phyloP scores from a whole-genome alignment of 2,797 vertebrate species.

The Halcyon badia region DNA sequence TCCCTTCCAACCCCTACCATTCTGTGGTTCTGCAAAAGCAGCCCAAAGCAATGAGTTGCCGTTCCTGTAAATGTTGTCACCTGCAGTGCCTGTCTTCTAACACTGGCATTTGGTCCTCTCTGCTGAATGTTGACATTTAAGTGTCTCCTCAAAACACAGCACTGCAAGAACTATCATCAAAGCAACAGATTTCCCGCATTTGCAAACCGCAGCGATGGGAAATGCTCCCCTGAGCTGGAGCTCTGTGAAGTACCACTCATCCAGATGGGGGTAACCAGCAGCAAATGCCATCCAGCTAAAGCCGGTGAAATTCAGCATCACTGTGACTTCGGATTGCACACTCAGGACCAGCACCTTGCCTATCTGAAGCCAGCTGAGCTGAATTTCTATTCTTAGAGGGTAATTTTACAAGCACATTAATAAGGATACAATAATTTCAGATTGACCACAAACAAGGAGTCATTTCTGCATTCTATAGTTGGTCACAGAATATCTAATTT shows the following conservation, averaged over 20 bases:
- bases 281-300: neutral
- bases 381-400: neutral
- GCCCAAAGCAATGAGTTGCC: neutral
- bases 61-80: neutral
- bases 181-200: neutral
- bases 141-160: fast-evolving
- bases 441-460: neutral
- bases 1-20: no score
- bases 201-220: neutral
- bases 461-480: neutral
- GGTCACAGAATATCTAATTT: neutral
- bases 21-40: neutral
- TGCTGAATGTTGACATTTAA: fast-evolving
- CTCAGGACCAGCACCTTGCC: fast-evolving
- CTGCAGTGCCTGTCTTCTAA: neutral
- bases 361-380: neutral
- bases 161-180: neutral
- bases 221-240: neutral
- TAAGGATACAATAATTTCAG: neutral
- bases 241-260: fast-evolving
- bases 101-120: neutral
- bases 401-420: fast-evolving
- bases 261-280: no score
- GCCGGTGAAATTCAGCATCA: neutral
- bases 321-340: neutral